A percentile compares a stretch with the other conserved stretches of the same genome.
phyloP scores from a whole-genome alignment of 2,113 vertebrate genomes.

The Percina caprodes region DNA sequence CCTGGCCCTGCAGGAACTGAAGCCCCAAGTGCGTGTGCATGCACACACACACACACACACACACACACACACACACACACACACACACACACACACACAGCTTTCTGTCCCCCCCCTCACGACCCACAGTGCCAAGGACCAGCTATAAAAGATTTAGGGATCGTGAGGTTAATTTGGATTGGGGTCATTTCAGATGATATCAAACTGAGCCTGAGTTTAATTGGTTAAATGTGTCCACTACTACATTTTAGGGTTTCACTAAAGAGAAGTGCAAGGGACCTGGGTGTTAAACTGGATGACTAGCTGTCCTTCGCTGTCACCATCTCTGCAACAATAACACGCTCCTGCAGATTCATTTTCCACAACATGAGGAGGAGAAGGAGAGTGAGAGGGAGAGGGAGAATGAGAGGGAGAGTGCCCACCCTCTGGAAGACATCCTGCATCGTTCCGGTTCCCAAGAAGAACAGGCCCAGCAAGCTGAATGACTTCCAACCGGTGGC shows the following conservation, averaged over 20 bases:
- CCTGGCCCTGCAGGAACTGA: conserved; percentile 15
- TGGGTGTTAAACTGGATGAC: neutral
- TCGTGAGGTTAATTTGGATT: neutral
- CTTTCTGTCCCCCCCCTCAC: conserved; percentile 13
- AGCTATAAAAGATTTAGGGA: conserved; percentile 14
- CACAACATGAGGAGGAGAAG: no score
- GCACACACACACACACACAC: neutral
- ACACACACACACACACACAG: conserved; percentile 10
- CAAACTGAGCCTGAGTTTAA: conserved; percentile 13
- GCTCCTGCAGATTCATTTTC: no score
- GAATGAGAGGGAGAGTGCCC: no score
- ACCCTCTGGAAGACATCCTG: no score
- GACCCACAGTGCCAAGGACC: neutral
- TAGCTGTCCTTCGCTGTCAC: neutral
- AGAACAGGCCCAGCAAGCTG: no score
- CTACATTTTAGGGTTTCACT: no score
- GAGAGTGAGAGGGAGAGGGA: no score
- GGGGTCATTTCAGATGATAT: conserved; percentile 18
- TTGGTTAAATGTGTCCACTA: neutral
- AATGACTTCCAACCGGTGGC: no score
- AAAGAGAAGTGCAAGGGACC: neutral
- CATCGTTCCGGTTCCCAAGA: no score
- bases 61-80: conserved; percentile 4
- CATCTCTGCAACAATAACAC: neutral
- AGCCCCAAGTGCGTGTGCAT: conserved; percentile 8